Evolutionary conservation across 2,113 vertebrate species (phyloP), one percentile per base, ranked within the genome.

Genomic region (Nannobrachium achirus): DNA sequence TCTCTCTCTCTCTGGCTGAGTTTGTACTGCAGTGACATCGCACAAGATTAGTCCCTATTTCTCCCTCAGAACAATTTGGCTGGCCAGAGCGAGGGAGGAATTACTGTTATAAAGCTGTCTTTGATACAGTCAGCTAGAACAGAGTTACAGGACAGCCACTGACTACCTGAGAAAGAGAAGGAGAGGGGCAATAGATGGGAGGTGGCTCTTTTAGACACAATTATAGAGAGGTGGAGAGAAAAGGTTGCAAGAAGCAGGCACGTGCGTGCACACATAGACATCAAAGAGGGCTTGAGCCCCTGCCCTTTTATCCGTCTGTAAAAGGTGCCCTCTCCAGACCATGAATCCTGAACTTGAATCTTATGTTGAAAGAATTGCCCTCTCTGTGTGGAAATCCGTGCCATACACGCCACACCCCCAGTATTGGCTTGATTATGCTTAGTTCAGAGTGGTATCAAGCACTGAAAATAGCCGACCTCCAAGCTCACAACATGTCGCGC

Each of bases 21-120:
- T 83, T 73, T 81, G 60, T 72, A 61, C 40, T 38, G 14, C 46
- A 41, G 56, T 61, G 76, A 83, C 78, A 82, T 80, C 58, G 56
- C 57, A 71, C 52, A 44, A 69, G 80, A 78, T 76, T 65, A 83
- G 75, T 79, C 72, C 72, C 58, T 73, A 71, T 86, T 81, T 82
- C 62, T 80, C 50, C 33, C 65, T 55, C 66, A 60, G 81, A 81
- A 84, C 70, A 75, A 69, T 85, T 82, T 79, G 60, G 66, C 69
- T 83, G 64, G 56, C 69, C 10, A 40, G 67, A 41, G 52, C 76
- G 63, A 10, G 50, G 11, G 55, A 76, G 71, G 45, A 73, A 82
- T 82, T 71, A 75, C 70, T 77, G 66, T 84, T 76, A 62, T 81
- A 82, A 84, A 79, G 78, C 73, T 69, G 64, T 73, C 71, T 85